Conservation (phyloP, 2,113 vertebrate species). For the Pica pica region DNA sequence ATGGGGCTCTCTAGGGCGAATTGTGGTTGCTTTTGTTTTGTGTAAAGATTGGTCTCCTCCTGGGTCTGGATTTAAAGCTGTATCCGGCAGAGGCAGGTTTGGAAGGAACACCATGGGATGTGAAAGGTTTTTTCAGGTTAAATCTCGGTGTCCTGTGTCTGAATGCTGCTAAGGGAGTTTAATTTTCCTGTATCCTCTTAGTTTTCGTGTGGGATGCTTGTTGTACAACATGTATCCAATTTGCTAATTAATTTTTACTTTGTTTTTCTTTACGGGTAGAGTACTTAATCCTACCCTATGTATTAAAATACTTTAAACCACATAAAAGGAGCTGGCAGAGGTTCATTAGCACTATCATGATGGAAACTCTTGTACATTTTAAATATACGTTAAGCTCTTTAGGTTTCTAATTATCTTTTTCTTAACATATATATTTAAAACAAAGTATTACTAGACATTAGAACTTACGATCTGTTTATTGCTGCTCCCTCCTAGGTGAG, state of each 20-base stretch:
- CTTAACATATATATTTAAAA: background rate
- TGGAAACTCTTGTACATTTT: background rate
- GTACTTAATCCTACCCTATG: background rate
- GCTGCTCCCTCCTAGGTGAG: background rate
- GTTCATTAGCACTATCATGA: background rate
- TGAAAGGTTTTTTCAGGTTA: background rate
- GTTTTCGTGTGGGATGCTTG: background rate
- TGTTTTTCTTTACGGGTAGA: background rate
- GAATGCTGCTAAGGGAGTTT: background rate
- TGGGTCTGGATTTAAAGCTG: background rate
- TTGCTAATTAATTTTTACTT: constrained; percentile 22
- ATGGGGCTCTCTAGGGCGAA: background rate
- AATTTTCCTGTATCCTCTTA: background rate
- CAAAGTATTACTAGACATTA: background rate
- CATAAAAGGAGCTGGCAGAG: constrained; percentile 6
- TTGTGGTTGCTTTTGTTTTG: constrained; percentile 41
- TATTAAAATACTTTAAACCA: constrained; percentile 26
- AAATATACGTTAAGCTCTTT: constrained; percentile 7
- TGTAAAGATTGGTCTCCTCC: background rate
- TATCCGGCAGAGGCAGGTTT: background rate
- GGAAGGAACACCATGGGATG: background rate
- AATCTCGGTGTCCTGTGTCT: accelerated
- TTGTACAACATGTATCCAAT: background rate
- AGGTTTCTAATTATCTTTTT: background rate
- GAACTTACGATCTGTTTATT: background rate